A percentile compares a stretch with the other conserved stretches of the same genome.
Evolutionary conservation across 2,113 vertebrate genomes (phyloP).

Genomic region (Calypte anna): DNA sequence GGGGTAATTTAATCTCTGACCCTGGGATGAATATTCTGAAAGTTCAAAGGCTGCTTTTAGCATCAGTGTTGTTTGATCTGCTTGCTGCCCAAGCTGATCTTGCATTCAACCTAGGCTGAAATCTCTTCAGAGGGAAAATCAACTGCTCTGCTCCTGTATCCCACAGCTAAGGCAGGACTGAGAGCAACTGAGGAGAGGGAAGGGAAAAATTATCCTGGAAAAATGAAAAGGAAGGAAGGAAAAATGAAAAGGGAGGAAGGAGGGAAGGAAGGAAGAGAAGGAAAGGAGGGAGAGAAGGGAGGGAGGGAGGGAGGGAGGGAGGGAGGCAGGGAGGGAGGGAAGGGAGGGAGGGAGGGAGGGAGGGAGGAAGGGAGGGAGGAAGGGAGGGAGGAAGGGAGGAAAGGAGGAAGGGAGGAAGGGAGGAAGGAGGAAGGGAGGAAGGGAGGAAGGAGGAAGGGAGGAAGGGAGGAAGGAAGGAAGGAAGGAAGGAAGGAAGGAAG

Average conservation of each 20-base stretch:
- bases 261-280: neutral
- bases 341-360: no score
- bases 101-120: slow-evolving; percentile 4
- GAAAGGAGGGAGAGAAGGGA: no score
- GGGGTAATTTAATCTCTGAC: slow-evolving; percentile 55
- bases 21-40: slow-evolving; percentile 43
- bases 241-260: neutral
- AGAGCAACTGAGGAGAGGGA: neutral
- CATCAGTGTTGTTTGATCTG: neutral
- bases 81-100: slow-evolving; percentile 16
- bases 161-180: neutral
- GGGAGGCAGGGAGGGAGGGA: no score
- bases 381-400: no score
- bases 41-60: slow-evolving; percentile 68
- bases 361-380: no score
- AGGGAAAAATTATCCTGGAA: neutral
- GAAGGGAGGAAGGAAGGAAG: no score
- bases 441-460: neutral
- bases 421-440: no score
- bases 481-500: neutral
- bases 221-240: neutral
- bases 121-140: neutral
- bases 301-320: no score
- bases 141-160: neutral
- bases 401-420: no score